phyloP scores from a whole-genome alignment of 2,888 invertebrate genomes.

The Abrostola tripartita region DNA sequence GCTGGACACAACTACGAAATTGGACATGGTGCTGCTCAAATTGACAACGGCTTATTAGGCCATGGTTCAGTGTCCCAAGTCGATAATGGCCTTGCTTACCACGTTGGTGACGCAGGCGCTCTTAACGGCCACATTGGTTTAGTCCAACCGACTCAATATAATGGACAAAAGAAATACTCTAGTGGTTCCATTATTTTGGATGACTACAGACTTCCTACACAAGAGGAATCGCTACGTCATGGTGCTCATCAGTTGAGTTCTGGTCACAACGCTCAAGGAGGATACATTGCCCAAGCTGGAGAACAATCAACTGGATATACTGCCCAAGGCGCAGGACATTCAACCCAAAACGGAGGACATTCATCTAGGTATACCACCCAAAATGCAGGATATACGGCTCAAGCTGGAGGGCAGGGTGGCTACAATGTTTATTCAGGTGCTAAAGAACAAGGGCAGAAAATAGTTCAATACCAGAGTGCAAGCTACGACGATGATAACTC shows the following conservation, averaged over 20 bases:
- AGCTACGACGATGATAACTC: conserved; percentile 73
- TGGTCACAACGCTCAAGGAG: conserved; percentile 25
- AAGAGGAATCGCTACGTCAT: conserved; percentile 57
- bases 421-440: conserved; percentile 31
- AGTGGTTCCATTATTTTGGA: conserved; percentile 82
- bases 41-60: conserved; percentile 30
- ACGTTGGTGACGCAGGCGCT: conserved; percentile 51
- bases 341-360: conserved; percentile 10
- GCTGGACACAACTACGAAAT: conserved; percentile 58
- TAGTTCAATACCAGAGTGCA: conserved; percentile 60
- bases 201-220: conserved; percentile 78
- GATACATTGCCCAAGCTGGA: conserved; percentile 13
- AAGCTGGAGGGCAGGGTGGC: conserved; percentile 34
- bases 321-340: conserved; percentile 16
- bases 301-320: conserved; percentile 27
- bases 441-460: conserved; percentile 47
- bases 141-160: conserved; percentile 74
- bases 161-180: conserved; percentile 71
- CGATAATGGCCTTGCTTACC: conserved; percentile 58
- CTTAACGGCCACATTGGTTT: conserved; percentile 65
- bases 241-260: conserved; percentile 25
- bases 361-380: conserved; percentile 26
- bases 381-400: conserved; percentile 30
- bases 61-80: conserved; percentile 37
- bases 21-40: conserved; percentile 49